phyloP scores from a whole-genome alignment of 2,888 invertebrate genomes.

The Cataglyphis livida region DNA sequence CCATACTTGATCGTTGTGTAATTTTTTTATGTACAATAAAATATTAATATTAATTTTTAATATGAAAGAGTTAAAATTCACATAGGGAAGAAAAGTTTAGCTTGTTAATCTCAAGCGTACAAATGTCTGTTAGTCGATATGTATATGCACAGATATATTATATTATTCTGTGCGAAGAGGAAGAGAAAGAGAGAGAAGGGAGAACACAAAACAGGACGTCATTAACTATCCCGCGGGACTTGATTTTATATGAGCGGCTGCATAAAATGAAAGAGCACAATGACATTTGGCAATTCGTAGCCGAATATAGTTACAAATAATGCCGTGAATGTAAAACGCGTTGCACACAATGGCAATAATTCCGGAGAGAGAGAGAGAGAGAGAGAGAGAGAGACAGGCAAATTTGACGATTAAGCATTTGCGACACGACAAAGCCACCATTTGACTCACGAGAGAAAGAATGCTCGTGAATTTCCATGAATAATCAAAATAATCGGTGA shows the following conservation, averaged over 20 bases:
- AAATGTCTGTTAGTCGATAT: slow-evolving; percentile 10
- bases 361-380: background rate
- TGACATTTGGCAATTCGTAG: slow-evolving; percentile 13
- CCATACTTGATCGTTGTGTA: background rate
- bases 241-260: slow-evolving; percentile 38
- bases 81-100: background rate
- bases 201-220: slow-evolving; percentile 42
- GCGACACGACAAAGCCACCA: slow-evolving; percentile 7
- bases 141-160: slow-evolving; percentile 21
- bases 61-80: background rate
- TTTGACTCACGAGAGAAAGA: background rate
- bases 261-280: slow-evolving; percentile 35
- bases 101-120: background rate
- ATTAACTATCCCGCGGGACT: slow-evolving; percentile 32
- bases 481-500: slow-evolving; percentile 26
- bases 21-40: background rate
- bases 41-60: slow-evolving; percentile 15
- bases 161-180: slow-evolving; percentile 20
- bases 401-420: slow-evolving; percentile 37
- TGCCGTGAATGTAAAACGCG: slow-evolving; percentile 9
- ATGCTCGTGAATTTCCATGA: background rate
- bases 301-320: slow-evolving; percentile 38
- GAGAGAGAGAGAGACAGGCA: slow-evolving; percentile 3
- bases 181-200: background rate
- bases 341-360: slow-evolving; percentile 37